Conservation (phyloP, 1,140 invertebrate genomes). For the Nebria ingens region DNA sequence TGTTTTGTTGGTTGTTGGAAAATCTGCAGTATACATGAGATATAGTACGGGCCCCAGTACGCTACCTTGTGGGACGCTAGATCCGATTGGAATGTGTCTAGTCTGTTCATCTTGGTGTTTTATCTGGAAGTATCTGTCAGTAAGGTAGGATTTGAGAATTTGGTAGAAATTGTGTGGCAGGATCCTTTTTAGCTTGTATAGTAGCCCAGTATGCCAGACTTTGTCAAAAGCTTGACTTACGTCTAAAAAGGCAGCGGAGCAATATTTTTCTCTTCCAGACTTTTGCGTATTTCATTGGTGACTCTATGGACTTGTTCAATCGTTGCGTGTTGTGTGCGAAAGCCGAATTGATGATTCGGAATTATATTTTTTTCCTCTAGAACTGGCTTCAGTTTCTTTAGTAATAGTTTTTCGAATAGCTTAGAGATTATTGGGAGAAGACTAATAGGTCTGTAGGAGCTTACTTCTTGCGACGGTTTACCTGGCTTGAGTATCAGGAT, state of each 20-base stretch:
- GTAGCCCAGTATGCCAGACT: slow-evolving; percentile 29
- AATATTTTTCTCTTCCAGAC: slow-evolving; percentile 24
- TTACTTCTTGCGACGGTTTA: slow-evolving; percentile 11
- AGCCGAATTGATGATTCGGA: slow-evolving; percentile 27
- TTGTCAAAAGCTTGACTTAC: slow-evolving; percentile 28
- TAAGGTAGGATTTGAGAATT: slow-evolving; percentile 16
- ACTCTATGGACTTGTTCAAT: slow-evolving; percentile 24
- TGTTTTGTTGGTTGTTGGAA: background rate
- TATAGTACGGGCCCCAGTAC: too few species aligned
- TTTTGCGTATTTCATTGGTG: slow-evolving; percentile 16
- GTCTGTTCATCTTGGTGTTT: background rate
- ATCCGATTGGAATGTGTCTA: background rate
- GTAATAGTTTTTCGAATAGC: slow-evolving; percentile 24
- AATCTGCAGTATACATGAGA: background rate
- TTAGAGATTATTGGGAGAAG: slow-evolving; percentile 26
- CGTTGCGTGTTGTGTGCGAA: slow-evolving; percentile 23
- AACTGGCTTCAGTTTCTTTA: slow-evolving; percentile 21
- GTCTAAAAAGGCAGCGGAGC: slow-evolving; percentile 26
- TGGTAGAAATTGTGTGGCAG: slow-evolving; percentile 12
- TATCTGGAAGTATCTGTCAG: slow-evolving; percentile 5
- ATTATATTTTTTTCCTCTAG: slow-evolving; percentile 17
- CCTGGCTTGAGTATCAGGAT: slow-evolving; percentile 27
- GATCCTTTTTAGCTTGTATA: slow-evolving; percentile 23
- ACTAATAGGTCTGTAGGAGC: slow-evolving; percentile 25
- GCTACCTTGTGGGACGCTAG: too few species aligned